A percentile compares a stretch with the other conserved stretches of the same genome.
Conservation (phyloP, 1,140 invertebrate genomes). For the Aphaenogaster ashmeadi region DNA sequence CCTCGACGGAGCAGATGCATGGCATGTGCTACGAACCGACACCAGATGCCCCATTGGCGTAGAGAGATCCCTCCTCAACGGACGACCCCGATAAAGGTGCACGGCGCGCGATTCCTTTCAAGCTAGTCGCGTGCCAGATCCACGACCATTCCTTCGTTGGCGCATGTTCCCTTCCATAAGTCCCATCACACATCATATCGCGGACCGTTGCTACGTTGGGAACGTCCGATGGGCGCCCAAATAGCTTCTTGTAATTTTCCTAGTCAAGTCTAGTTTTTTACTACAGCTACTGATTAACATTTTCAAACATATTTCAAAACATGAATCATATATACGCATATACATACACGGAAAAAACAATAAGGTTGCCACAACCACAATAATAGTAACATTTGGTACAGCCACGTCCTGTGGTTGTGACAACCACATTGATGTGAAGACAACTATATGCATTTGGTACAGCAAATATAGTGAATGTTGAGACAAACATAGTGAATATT, state of each 20-base stretch:
- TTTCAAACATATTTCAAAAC: background rate
- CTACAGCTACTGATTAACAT: background rate
- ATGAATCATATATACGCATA: no score
- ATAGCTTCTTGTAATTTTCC: background rate
- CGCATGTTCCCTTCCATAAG: conserved; percentile 8
- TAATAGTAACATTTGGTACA: no score
- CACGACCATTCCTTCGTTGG: conserved; percentile 16
- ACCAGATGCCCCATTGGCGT: conserved; percentile 86
- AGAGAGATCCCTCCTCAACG: conserved; percentile 75
- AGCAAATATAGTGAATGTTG: no score
- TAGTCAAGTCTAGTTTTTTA: background rate
- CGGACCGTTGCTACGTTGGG: background rate
- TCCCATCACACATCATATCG: background rate
- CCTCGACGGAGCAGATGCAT: conserved; percentile 83
- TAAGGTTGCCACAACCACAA: no score
- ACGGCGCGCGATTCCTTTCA: conserved; percentile 66
- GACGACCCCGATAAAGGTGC: conserved; percentile 69
- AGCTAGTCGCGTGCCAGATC: conserved; percentile 77
- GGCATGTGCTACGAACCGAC: conserved; percentile 86
- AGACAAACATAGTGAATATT: no score
- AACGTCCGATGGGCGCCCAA: background rate
- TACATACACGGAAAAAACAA: no score
- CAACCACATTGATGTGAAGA: no score
- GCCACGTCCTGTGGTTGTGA: no score
- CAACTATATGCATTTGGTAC: no score